Evolutionary conservation across 2,797 vertebrate species (phyloP), one percentile per base, ranked within the genome.

Genomic region (Tauraco hartlaubi): DNA sequence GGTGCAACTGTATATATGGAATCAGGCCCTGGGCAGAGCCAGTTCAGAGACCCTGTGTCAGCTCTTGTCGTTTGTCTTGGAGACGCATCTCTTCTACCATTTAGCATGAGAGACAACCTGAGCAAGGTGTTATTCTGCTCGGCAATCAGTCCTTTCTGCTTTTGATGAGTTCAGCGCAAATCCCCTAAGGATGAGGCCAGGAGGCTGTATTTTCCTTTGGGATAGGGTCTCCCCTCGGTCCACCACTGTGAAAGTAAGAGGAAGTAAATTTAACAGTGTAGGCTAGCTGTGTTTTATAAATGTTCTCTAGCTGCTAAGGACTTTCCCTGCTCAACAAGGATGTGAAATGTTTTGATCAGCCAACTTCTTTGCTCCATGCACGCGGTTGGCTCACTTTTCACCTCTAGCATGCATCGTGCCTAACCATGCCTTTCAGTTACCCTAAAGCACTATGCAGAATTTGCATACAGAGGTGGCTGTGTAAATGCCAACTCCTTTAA

Each of bases 401-500:
- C 14, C 22, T 63, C n/a, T 15, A 19, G 15, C 2, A 2, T 31
- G 15, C 26, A 2, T n/a, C 0, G 4, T 39, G 39, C 68, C 46
- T 48, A 21, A 69, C 4, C 17, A 72, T 74, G 31, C 15, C 19
- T 84, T 85, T 75, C 33, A 10, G 26, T 54, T 64, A 9, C n/a
- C 12, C 1, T 23, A 64, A 48, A 74, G 33, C 8, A 15, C 25
- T 31, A 3, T 9, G 35, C 6, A 46, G 51, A 77, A 88, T 85
- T 89, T 86, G 58, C 46, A 55, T 9, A 35, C 0, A 1, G 23
- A 6, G 2, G 25, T 78, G 69, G 33, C 76, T 86, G 33, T 92
- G 82, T 51, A 66, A 92, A 75, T 78, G 17, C 39, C n/a, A 75
- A 4, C 28, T 71, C 44, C 66, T 90, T 48, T 75, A 80, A 92